phyloP scores from a whole-genome alignment of 2,888 invertebrate species.

The Caenorhabditis panamensis region DNA sequence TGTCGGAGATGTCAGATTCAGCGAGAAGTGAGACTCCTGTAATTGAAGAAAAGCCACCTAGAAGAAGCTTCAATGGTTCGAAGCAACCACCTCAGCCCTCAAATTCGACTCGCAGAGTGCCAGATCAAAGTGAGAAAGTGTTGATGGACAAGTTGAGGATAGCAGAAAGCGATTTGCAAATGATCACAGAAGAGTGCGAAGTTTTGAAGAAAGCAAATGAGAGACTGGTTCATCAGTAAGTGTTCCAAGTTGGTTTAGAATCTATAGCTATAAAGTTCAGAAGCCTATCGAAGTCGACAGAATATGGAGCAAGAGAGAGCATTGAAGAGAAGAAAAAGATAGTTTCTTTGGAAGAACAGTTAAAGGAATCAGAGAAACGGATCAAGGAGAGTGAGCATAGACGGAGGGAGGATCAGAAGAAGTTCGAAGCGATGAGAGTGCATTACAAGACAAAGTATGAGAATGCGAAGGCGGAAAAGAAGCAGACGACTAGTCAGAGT shows the following conservation, averaged over 20 bases:
- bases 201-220: conserved; percentile 75
- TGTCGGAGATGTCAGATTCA: conserved; percentile 45
- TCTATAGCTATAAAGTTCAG: conserved; percentile 25
- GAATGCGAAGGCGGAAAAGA: conserved; percentile 33
- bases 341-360: conserved; percentile 62
- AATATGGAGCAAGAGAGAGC: conserved; percentile 56
- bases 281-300: conserved; percentile 61
- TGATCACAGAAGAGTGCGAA: conserved; percentile 69
- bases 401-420: conserved; percentile 56
- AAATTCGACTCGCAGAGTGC: background rate
- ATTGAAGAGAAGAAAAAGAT: conserved; percentile 70
- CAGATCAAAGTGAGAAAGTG: conserved; percentile 43
- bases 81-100: background rate
- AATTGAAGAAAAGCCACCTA: conserved; percentile 22
- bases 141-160: conserved; percentile 49
- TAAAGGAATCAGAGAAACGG: conserved; percentile 59
- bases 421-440: conserved; percentile 46
- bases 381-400: conserved; percentile 55
- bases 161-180: conserved; percentile 62
- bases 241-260: background rate
- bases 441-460: conserved; percentile 56
- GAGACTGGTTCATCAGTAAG: conserved; percentile 72
- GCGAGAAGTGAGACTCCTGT: conserved; percentile 35
- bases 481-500: conserved; percentile 10
- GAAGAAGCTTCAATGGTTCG: conserved; percentile 18